Evolutionary conservation across 2,888 invertebrate genomes (phyloP).

Genomic region (Palloptera scutellata): DNA sequence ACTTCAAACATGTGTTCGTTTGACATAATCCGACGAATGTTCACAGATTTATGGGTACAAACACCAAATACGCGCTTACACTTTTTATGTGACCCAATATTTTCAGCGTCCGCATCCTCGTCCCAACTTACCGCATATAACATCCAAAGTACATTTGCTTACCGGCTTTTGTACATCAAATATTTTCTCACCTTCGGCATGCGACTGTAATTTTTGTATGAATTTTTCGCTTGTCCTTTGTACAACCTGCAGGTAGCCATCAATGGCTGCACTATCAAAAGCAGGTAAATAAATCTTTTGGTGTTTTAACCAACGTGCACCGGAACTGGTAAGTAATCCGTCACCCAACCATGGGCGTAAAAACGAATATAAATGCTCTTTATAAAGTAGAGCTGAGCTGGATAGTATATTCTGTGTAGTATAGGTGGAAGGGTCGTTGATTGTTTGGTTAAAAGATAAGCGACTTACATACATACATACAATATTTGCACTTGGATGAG

Average conservation of each 20-base stretch:
- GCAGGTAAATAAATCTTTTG: slow-evolving; percentile 66
- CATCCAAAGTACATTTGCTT: slow-evolving; percentile 65
- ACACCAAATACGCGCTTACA: too few relatives aligned
- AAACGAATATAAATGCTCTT: slow-evolving; percentile 63
- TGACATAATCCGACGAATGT: too few relatives aligned
- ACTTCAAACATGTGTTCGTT: too few relatives aligned
- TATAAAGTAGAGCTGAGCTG: slow-evolving; percentile 64
- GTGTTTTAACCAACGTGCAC: slow-evolving; percentile 65
- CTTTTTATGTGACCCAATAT: too few relatives aligned
- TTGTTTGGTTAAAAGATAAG: too few relatives aligned
- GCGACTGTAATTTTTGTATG: slow-evolving; percentile 51
- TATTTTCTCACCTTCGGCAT: slow-evolving; percentile 38
- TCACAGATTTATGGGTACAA: too few relatives aligned
- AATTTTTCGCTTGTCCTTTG: slow-evolving; percentile 65
- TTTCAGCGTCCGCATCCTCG: neutral
- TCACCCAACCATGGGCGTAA: slow-evolving; percentile 65
- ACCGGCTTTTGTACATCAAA: slow-evolving; percentile 66
- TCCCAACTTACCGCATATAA: slow-evolving; percentile 55
- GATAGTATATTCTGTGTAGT: slow-evolving; percentile 50
- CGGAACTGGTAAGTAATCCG: slow-evolving; percentile 64
- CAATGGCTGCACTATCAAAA: slow-evolving; percentile 58
- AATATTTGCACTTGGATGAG: too few relatives aligned
- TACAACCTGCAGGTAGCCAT: slow-evolving; percentile 60
- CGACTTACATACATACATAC: too few relatives aligned
- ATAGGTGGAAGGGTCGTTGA: neutral